Evolutionary conservation across 2,113 vertebrate genomes (phyloP), one percentile per base, ranked within the genome.

Genomic region (Corythaeola cristata): DNA sequence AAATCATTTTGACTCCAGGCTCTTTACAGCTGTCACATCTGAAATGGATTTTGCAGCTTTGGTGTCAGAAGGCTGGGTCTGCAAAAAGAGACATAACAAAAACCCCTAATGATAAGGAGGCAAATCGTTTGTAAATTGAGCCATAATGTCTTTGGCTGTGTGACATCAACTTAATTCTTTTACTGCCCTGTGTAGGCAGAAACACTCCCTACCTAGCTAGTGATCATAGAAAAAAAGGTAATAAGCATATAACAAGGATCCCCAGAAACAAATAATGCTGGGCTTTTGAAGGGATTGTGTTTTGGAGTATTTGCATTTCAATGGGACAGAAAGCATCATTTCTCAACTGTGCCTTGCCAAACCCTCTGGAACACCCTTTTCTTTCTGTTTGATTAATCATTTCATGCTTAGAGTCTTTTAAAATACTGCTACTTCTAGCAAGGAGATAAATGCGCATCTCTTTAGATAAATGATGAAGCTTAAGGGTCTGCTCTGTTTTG

Each of bases 221-320:
- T 14, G 59, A 80, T 94, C 82, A 59, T 9, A 41, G 55, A 5
- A 28, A 58, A 22, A 60, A 62, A 41, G 9, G 50, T 76, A 92
- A 80, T 59, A 82, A 94, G 44, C 67, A 75, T 56, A 39, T 47
- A 94, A 91, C 80, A 91, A 91, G 72, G 45, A 92, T 90, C 52
- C 23, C 49, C 80, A 88, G 89, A 85, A 96, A 96, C 49, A 94
- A 96, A 74, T 60, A 64, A 66, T 3, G 6, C 50, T 17, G 50
- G 28, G 41, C 63, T 93, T 93, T 80, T 71, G 84, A 96, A 91
- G 59, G 60, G 72, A 30, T 56, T 89, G 77, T 85, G 79, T 71
- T 89, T 85, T 76, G 78, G 66, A 69, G 64, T 69, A 97, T 97
- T 97, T 97, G 92, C 96, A 96, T 97, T 93, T 97, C 93, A 97